Evolutionary conservation across 2,797 vertebrate genomes (phyloP).

Genomic region (Malacoctenus gilli): DNA sequence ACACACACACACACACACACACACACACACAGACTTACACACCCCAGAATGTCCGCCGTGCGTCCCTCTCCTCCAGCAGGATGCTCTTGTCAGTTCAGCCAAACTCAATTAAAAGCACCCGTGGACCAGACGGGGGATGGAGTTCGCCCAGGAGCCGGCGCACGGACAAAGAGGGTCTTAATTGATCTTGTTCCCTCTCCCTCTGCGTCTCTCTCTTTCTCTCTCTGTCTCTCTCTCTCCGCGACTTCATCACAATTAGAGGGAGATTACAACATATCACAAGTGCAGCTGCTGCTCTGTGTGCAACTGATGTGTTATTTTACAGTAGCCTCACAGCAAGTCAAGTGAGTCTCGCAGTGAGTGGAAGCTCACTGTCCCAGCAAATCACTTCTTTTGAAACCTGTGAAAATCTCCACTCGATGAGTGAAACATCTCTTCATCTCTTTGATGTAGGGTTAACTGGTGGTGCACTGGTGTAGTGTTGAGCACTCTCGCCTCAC

Average conservation of each 20-base stretch:
- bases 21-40: conserved; percentile 42
- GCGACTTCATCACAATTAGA: conserved; percentile 49
- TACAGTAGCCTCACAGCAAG: background rate
- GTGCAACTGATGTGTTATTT: conserved; percentile 22
- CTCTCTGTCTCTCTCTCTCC: conserved; percentile 20
- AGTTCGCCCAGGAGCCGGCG: conserved; percentile 30
- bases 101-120: conserved; percentile 62
- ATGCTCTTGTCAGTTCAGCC: conserved; percentile 13
- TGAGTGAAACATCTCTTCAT: too few relatives aligned
- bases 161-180: conserved; percentile 60
- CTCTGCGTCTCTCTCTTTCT: conserved; percentile 21
- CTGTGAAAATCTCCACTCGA: too few relatives aligned
- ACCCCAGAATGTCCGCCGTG: too few relatives aligned
- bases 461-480: too few relatives aligned
- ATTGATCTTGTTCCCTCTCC: conserved; percentile 49
- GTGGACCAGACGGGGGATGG: conserved; percentile 23
- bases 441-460: too few relatives aligned
- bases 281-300: conserved; percentile 43
- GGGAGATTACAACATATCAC: conserved; percentile 45
- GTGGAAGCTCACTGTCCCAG: too few relatives aligned
- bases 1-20: conserved; percentile 28
- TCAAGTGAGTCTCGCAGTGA: conserved; percentile 20
- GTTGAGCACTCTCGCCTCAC: too few relatives aligned
- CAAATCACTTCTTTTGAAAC: too few relatives aligned
- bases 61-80: too few relatives aligned